Evolutionary conservation across 2,113 vertebrate species (phyloP), one percentile per base, ranked within the genome.

Genomic region (Pithys albifrons): DNA sequence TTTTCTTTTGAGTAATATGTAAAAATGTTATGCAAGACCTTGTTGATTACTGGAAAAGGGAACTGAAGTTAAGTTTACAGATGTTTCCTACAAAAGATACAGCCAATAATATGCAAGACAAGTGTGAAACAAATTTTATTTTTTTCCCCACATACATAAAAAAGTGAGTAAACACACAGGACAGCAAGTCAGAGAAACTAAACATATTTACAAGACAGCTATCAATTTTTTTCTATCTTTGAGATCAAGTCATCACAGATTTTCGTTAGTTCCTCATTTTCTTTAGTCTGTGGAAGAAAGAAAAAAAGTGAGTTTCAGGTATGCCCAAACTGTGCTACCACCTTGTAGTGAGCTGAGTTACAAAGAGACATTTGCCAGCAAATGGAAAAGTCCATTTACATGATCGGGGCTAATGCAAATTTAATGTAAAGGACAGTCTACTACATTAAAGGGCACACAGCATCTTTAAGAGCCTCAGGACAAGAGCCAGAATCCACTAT

Each of bases 221-320:
- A 75, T 94, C 85, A 91, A 28, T 75, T 96, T 91, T 98, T 97
- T 89, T 95, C 96, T 93, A 96, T 95, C 83, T 97, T 97, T 39
- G 78, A 89, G 86, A 97, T 96, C 73, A 96, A 89, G 55, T 98
- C 98, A 73, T 99, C 99, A 85, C 99, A 99, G 49, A 99, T 98
- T 96, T 98, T 99, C 1, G 98, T 98, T 77, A 99, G 96, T 72
- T 99, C 98, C 6, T 98, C 97, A 4, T 95, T 98, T 97, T 99
- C 98, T 92, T 98, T 99, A 51, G 87, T 92, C 99, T 99, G 97
- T 71, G 48, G 86, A 75, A 59, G 17, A 89, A 43, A 64, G 7
- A 59, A 91, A 48, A 49, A 62, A 35, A 45, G 5, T 31, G 7
- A 73, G 10, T 59, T 93, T 91, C 11, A 64, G 24, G 9, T 49